Base-by-base conservation (phyloP, 1,140 invertebrate genomes). In the Bilobella aurantiaca region DNA sequence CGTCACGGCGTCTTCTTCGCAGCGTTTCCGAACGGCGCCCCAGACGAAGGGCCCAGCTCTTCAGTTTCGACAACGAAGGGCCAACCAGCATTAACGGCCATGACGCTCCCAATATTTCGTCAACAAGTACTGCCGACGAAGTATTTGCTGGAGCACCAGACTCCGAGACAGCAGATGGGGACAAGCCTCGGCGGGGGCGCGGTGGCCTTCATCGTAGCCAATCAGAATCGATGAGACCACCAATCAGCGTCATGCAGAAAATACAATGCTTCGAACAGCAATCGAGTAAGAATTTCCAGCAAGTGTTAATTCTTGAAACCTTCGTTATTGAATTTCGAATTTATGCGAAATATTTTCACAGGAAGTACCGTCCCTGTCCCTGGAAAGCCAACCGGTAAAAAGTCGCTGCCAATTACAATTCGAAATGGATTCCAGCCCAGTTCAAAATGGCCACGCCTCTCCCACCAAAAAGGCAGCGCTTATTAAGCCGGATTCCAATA, bases 191-290 rank as follows among this genome's bases (percentile, higher is more conserved):
- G 18, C 34, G 8, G 34, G 14, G 8, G 25, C 49, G 49, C 5
- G 5, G 14, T 16, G 49, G 49, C 5, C 49, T 53, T 23, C 49
- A 53, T 23, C 49, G 49, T 8, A 53, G 49, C 49, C 49, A 53
- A 23, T 53, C 49, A 16, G 49, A 53, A 12, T 53, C 5, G 25
- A 23, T 53, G 23, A 23, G 25, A 53, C 49, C 8, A 5, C 8
- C 14, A 29, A 29, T 25, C 5, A 59, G 58, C 58, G 58, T 59
- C 18, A 8, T 59, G 8, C 58, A 59, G 28, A 59, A 59, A 59
- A 59, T 59, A 21, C 14, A 59, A 34, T 34, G 32, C 28, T 59
- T 59, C 31, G 58, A 59, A 57, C 5, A 59, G 32, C 28, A 8
- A 29, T 5, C 23, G 3, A 8, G 49, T 53, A 53, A 12, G 12